Evolutionary conservation across 2,113 vertebrate genomes (phyloP).

Genomic region (Cochlearius cochlearius): DNA sequence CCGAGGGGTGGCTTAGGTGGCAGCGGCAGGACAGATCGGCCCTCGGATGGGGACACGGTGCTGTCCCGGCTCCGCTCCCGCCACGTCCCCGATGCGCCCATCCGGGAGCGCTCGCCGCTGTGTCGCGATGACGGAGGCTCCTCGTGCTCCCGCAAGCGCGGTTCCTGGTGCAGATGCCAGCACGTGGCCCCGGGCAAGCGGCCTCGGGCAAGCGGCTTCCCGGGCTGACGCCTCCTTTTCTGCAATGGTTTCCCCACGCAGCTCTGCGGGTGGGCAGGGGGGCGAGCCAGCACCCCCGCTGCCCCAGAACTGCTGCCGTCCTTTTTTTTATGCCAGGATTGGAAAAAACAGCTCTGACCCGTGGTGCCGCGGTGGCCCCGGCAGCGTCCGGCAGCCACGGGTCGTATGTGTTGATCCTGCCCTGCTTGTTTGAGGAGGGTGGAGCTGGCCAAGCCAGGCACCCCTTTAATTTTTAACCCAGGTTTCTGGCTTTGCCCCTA

Average conservation of each 20-base stretch:
- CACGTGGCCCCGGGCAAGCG: neutral
- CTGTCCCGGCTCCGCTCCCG: neutral
- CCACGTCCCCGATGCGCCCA: rapidly evolving
- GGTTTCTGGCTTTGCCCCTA: neutral
- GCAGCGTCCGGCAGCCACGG: neutral
- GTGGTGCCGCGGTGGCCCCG: neutral
- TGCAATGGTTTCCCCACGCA: rapidly evolving
- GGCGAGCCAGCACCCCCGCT: neutral
- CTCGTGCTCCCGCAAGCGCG: rapidly evolving
- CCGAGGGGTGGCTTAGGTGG: neutral
- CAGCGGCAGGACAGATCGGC: neutral
- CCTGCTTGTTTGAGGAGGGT: neutral
- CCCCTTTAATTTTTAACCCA: neutral
- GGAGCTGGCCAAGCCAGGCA: neutral
- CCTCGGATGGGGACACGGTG: neutral
- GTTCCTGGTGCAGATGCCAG: neutral
- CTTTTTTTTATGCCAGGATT: too few relatives aligned
- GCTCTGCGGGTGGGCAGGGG: too few relatives aligned
- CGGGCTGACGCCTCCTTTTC: neutral
- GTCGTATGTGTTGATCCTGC: neutral
- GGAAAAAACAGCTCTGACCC: neutral
- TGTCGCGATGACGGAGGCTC: rapidly evolving
- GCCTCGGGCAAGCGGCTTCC: neutral
- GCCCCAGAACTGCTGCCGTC: rapidly evolving
- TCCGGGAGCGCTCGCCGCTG: rapidly evolving